phyloP scores from a whole-genome alignment of 2,113 vertebrate species.

The Alaudala cheleensis region DNA sequence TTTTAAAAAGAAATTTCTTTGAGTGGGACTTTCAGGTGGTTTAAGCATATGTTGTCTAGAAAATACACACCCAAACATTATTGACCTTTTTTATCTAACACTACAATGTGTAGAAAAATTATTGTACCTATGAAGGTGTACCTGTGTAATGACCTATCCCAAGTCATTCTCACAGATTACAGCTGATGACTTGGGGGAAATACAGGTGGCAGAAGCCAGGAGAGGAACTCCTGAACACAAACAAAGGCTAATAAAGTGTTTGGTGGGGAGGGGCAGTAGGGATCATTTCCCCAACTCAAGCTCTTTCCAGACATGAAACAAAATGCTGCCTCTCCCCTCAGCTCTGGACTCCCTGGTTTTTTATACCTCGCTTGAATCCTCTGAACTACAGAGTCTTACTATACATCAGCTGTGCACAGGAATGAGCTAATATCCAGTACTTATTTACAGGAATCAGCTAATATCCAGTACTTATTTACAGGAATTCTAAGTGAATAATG shows the following conservation, averaged over 20 bases:
- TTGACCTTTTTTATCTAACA: not conserved
- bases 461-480: not conserved
- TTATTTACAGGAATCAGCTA: not conserved
- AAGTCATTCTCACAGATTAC: not conserved
- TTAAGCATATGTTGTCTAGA: not conserved
- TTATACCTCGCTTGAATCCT: not conserved
- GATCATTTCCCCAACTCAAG: not conserved
- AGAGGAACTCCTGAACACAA: not conserved
- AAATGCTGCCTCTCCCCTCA: not conserved
- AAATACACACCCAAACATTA: not conserved
- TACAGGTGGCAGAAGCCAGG: not conserved
- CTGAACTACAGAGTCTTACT: not conserved
- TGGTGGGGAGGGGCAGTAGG: rapidly evolving
- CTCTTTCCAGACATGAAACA: not conserved
- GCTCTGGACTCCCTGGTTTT: rapidly evolving
- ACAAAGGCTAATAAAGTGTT: not conserved
- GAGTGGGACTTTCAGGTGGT: not conserved
- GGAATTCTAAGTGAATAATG: not conserved
- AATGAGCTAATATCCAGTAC: not conserved
- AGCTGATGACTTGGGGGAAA: not conserved
- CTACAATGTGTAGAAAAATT: not conserved
- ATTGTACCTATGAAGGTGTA: not conserved
- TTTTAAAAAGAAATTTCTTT: not conserved
- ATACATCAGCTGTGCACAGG: not conserved
- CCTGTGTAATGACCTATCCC: not conserved